A percentile compares a stretch with the other conserved stretches of the same genome.
These are phyloP conservation scores for Euwallacea similis DNA, from an alignment of 1,140 invertebrate species.

Conservation along the genomic window DNA sequence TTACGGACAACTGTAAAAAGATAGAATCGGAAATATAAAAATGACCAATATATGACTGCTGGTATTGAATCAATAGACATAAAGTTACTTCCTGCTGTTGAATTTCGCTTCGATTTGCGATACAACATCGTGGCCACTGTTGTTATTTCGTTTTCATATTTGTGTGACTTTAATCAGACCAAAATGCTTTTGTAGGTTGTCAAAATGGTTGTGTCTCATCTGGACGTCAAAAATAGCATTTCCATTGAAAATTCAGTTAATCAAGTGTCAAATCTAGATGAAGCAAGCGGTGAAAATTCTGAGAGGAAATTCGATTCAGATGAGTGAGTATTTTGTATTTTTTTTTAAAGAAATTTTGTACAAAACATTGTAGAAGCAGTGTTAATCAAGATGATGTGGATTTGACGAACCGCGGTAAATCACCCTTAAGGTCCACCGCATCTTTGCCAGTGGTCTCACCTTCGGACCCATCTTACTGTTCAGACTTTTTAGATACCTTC, in stretches of 20 bases:
- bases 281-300: background rate
- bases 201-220: slow-evolving; percentile 32
- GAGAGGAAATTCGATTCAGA: slow-evolving; percentile 47
- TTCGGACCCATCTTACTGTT: slow-evolving; percentile 21
- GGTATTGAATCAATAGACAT: too few species aligned
- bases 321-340: slow-evolving; percentile 47
- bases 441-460: slow-evolving; percentile 47
- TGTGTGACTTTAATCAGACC: too few species aligned
- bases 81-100: too few species aligned
- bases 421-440: slow-evolving; percentile 45
- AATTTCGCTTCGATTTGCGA: too few species aligned
- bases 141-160: too few species aligned
- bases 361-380: too few species aligned
- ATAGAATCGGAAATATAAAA: too few species aligned
- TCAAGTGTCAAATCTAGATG: slow-evolving; percentile 63
- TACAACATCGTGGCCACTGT: too few species aligned
- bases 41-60: too few species aligned
- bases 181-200: slow-evolving; percentile 18
- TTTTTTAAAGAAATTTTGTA: too few species aligned
- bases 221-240: slow-evolving; percentile 40
- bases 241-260: slow-evolving; percentile 57
- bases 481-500: slow-evolving; percentile 21
- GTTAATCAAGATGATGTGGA: too few species aligned
- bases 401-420: slow-evolving; percentile 7
- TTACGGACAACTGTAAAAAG: too few species aligned